Evolutionary conservation across 2,113 vertebrate species (phyloP).

Genomic region (Rutilus rutilus): DNA sequence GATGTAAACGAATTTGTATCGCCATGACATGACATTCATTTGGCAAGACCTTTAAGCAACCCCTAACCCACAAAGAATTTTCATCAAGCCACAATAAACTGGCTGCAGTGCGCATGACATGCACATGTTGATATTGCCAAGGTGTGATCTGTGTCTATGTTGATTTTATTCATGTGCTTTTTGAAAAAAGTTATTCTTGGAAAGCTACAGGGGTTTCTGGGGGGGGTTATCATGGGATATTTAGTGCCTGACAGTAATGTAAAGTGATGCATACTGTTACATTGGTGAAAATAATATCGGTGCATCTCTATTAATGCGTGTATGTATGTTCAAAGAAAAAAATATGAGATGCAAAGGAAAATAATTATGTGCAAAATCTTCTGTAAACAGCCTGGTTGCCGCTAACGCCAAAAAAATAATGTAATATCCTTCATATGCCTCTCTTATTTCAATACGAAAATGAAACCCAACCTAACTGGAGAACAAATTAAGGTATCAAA

Average conservation of each 20-base stretch:
- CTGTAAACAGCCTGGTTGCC: background rate
- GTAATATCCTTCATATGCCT: background rate
- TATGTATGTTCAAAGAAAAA: background rate
- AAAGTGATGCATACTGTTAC: background rate
- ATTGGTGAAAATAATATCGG: background rate
- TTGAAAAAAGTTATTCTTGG: slow-evolving; percentile 46
- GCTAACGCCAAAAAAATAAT: background rate
- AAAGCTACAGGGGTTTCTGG: background rate
- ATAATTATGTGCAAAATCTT: background rate
- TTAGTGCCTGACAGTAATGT: slow-evolving; percentile 9
- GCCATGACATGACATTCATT: background rate
- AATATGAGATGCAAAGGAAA: slow-evolving; percentile 13
- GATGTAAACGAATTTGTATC: background rate
- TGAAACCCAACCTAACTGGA: background rate
- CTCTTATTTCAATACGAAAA: slow-evolving; percentile 21
- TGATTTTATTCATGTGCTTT: slow-evolving; percentile 57
- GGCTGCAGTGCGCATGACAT: slow-evolving; percentile 30
- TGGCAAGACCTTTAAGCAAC: slow-evolving; percentile 32
- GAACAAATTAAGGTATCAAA: background rate
- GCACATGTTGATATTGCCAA: slow-evolving; percentile 34
- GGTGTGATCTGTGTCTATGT: slow-evolving; percentile 53
- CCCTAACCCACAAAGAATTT: slow-evolving; percentile 42
- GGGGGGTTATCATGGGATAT: slow-evolving; percentile 4
- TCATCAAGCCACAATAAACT: slow-evolving; percentile 46
- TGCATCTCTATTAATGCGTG: background rate